Evolutionary conservation across 2,888 invertebrate species (phyloP), one percentile per base, ranked within the genome.

Genomic region (Gymnoscelis rufifasciata): DNA sequence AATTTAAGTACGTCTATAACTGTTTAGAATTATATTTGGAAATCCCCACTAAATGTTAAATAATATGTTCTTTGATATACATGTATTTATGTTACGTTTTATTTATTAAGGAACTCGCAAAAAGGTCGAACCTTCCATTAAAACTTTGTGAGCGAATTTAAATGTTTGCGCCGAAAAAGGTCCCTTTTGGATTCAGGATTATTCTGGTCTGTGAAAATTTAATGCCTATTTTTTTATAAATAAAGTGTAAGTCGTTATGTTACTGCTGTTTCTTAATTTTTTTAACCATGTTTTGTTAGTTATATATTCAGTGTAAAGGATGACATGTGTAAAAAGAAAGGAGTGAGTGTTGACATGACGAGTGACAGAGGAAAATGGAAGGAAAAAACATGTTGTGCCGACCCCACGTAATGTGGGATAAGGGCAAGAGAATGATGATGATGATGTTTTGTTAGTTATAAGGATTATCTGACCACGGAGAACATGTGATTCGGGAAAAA

Each of bases 241-340:
- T 50, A 50, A 38, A 50, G 35, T 46, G 41, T 42, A 26, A 35
- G 45, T 50, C 38, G 5, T 49, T 42, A 38, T 45, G 41, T 42
- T 38, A 14, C 19, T 11, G n/a, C 12, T 29, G n/a, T 14, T 30
- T 24, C 41, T 45, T 7, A 28, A 11, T 36, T 41, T n/a, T 19
- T 19, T 19, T 19, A 19, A 19, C 19, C 19, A 2, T 19, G n/a
- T n/a, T n/a, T n/a, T n/a, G n/a, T n/a, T n/a, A n/a, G n/a, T n/a
- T n/a, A n/a, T n/a, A n/a, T n/a, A n/a, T n/a, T n/a, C n/a, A n/a
- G n/a, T n/a, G n/a, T n/a, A n/a, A n/a, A n/a, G n/a, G n/a, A n/a
- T n/a, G n/a, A n/a, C n/a, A n/a, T n/a, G n/a, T n/a, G n/a, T n/a
- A n/a, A n/a, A n/a, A n/a, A n/a, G n/a, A n/a, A n/a, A n/a, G n/a